phyloP scores from a whole-genome alignment of 2,797 vertebrate species.

The Pelobates cultripes region DNA sequence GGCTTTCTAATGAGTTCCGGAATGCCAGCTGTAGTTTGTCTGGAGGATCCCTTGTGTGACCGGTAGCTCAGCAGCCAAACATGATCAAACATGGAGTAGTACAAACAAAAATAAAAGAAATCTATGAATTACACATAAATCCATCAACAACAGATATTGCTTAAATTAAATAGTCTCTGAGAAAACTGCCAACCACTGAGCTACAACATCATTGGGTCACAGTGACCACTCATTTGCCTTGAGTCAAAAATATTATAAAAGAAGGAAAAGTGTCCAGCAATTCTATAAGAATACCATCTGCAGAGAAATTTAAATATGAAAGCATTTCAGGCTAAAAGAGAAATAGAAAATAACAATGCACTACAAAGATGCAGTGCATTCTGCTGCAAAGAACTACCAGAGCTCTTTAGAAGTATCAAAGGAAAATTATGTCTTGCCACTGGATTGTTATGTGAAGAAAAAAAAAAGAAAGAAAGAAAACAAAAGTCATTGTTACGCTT shows the following conservation, averaged over 20 bases:
- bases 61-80: too few species aligned
- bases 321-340: background rate
- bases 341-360: background rate
- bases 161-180: background rate
- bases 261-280: background rate
- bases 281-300: background rate
- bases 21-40: too few species aligned
- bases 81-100: background rate
- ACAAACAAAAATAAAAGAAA: background rate
- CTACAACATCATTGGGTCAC: background rate
- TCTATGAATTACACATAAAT: background rate
- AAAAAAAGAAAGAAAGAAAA: background rate
- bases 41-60: too few species aligned
- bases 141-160: background rate
- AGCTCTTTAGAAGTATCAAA: background rate
- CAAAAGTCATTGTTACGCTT: background rate
- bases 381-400: background rate
- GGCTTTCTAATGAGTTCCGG: too few species aligned
- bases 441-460: background rate
- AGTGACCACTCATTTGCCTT: background rate
- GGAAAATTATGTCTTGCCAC: background rate
- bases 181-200: background rate
- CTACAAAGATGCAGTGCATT: background rate
- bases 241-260: background rate
- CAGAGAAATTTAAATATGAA: background rate